Base-by-base conservation (phyloP, 1,140 invertebrate species). In the Heliothis subflexa region DNA sequence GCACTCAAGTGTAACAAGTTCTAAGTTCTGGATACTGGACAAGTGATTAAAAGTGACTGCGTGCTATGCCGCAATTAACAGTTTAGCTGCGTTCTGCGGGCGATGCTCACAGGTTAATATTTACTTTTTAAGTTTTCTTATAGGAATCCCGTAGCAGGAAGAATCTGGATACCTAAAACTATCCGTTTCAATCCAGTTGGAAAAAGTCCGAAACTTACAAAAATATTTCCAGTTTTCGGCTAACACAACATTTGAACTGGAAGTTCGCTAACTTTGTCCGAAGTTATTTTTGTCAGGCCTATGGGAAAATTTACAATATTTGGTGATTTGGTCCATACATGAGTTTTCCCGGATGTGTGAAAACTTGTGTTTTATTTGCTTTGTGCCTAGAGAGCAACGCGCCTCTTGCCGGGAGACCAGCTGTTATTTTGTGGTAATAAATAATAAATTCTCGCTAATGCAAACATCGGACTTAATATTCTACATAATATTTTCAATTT, bases 101-200 rank as follows among this genome's bases (percentile, higher is more conserved):
- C 91, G 87, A 94, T 94, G 93, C 91, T 93, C 88, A 89, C 85
- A 94, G 93, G 93, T 94, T 93, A 89, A 85, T 89, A 88, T 91
- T 88, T 85, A 86, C 83, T 88, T 91, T 87, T 86, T 87, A 80
- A 78, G 79, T 86, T 87, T 87, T 86, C 78, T 81, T 81, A 85
- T 86, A 80, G 78, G 86, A 89, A 85, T 89, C 83, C 66, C 59
- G 78, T 84, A 88, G 59, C 21, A 16, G 12, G 33, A 59, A 47
- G 18, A n/a, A 71, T 70, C 33, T 54, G 25, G 18, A 13, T 33
- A 52, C 45, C n/a, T 9, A n/a, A 13, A 28, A 40, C 33, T 61
- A 1, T 64, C 13, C 33, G 25, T 75, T n/a, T 4, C 14, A 66
- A 11, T 78, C 25, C 0, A 57, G n/a, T 59, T 40, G 18, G 49